These are phyloP conservation scores for Cephalopterus ornatus DNA, from an alignment of 2,113 vertebrate genomes.

Conservation along the genomic window DNA sequence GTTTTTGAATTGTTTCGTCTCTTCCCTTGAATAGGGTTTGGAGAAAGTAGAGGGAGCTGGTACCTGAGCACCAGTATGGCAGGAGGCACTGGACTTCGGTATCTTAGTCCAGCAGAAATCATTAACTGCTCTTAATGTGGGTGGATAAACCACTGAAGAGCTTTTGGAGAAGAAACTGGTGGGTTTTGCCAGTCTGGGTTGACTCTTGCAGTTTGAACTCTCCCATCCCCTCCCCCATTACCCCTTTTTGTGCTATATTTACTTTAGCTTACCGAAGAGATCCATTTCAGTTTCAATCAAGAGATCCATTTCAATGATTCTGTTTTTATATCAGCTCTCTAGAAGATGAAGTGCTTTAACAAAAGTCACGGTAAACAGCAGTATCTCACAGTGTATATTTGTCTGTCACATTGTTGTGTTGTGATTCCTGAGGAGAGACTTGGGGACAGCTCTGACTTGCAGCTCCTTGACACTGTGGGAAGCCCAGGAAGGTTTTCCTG, in stretches of 20 bases:
- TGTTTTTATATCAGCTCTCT: conserved; percentile 21
- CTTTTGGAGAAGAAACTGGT: not conserved
- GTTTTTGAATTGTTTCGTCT: not conserved
- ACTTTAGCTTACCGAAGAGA: not conserved
- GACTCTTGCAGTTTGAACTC: not conserved
- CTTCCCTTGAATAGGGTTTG: not conserved
- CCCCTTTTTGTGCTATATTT: not conserved
- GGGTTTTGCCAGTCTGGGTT: not conserved
- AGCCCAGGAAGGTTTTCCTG: not conserved
- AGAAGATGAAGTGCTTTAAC: not conserved
- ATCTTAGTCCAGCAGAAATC: not conserved
- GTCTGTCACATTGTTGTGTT: not conserved
- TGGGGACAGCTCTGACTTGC: not conserved
- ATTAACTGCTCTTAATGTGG: fast-evolving
- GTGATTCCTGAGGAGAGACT: not conserved
- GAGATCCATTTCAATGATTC: not conserved
- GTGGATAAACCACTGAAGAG: not conserved
- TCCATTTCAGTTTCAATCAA: not conserved
- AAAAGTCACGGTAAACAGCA: not conserved
- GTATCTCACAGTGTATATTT: not conserved
- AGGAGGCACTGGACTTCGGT: fast-evolving
- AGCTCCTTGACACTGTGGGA: not conserved
- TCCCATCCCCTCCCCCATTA: not conserved
- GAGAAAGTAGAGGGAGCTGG: not conserved
- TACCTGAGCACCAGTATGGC: not conserved